phyloP scores from a whole-genome alignment of 2,888 invertebrate genomes.

The Hirudinaria manillensis region DNA sequence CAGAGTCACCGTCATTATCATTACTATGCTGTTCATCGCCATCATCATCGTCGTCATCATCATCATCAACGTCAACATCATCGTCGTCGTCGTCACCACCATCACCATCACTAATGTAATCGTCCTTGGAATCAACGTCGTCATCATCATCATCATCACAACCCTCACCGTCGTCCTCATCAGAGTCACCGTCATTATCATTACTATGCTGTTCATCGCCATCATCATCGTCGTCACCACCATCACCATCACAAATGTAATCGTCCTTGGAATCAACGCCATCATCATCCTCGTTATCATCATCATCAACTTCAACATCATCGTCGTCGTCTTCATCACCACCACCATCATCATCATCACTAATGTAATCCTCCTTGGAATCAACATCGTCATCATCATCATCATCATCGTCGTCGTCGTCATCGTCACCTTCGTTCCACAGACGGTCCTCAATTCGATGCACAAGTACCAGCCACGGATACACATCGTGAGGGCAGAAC shows the following conservation, averaged over 20 bases:
- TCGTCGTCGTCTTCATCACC: conserved; percentile 6
- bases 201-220: not conserved
- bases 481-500: conserved; percentile 28
- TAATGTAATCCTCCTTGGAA: not conserved
- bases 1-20: not conserved
- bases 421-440: not conserved
- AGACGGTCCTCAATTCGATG: conserved; percentile 29
- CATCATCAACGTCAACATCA: not conserved
- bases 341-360: not conserved
- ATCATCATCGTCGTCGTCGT: conserved; percentile 9
- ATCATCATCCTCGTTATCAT: not conserved
- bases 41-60: not conserved
- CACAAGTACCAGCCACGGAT: conserved; percentile 32
- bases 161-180: not conserved
- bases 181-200: not conserved
- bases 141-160: conserved; percentile 5
- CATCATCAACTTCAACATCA: not conserved
- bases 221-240: not conserved
- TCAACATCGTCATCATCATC: conserved; percentile 13
- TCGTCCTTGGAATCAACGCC: not conserved
- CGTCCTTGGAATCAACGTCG: not conserved
- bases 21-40: not conserved
- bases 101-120: not conserved
- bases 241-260: not conserved
- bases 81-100: not conserved